Percentiles rank a stretch among this genome's conserved stretches.
Evolutionary conservation across 2,797 vertebrate species (phyloP).

Genomic region (Crax fasciolata): DNA sequence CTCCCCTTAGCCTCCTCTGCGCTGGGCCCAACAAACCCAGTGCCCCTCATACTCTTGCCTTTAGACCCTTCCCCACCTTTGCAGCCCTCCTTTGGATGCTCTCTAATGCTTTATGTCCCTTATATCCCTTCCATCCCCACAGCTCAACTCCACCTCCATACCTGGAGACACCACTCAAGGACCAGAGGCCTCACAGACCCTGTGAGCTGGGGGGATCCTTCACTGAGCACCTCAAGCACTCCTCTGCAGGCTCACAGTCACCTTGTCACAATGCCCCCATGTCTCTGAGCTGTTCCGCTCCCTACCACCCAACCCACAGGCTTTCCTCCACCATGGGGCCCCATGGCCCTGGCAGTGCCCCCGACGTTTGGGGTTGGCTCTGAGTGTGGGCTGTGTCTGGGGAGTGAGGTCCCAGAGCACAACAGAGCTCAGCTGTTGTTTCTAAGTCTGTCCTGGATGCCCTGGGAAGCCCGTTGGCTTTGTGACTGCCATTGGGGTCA

Average conservation of each 20-base stretch:
- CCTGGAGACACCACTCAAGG: fast-evolving
- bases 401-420: background rate
- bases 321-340: background rate
- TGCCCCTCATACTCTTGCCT: too few relatives aligned
- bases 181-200: background rate
- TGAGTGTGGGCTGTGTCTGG: fast-evolving
- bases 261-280: background rate
- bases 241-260: too few relatives aligned
- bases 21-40: too few relatives aligned
- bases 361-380: background rate
- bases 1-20: too few relatives aligned
- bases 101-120: too few relatives aligned
- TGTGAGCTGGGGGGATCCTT: background rate
- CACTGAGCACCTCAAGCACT: too few relatives aligned
- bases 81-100: too few relatives aligned
- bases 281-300: background rate
- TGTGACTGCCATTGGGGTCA: background rate
- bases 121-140: too few relatives aligned
- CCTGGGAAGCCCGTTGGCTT: background rate
- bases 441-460: constrained; percentile 16
- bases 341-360: background rate
- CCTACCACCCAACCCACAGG: background rate
- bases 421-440: constrained; percentile 31
- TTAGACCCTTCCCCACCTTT: too few relatives aligned
- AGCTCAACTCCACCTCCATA: background rate